Evolutionary conservation across 2,797 vertebrate species (phyloP).

Genomic region (Gymnoscopelus microlampas): DNA sequence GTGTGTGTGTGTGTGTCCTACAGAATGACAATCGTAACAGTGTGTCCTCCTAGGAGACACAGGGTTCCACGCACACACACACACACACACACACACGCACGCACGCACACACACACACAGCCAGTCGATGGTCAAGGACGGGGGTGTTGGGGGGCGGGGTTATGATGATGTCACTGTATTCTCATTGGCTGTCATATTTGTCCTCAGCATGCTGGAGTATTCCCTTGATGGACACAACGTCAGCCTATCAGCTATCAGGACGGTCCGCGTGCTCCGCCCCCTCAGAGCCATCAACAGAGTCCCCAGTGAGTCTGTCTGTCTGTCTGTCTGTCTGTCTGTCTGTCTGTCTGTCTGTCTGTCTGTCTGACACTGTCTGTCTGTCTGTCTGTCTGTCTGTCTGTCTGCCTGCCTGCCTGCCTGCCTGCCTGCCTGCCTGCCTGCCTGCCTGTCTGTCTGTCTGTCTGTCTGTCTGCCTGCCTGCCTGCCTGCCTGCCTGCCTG

Average conservation of each 20-base stretch:
- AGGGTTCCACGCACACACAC: slow-evolving; percentile 38
- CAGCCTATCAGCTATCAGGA: slow-evolving; percentile 95
- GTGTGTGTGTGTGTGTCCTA: slow-evolving; percentile 10
- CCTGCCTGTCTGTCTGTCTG: too few species aligned
- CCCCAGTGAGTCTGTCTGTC: slow-evolving; percentile 81
- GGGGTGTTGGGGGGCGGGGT: neutral
- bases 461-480: too few species aligned
- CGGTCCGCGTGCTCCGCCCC: slow-evolving; percentile 94
- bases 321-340: neutral
- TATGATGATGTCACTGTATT: slow-evolving; percentile 58
- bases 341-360: neutral
- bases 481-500: too few species aligned
- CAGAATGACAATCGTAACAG: slow-evolving; percentile 72
- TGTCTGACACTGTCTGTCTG: slow-evolving; percentile 2
- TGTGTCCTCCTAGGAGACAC: slow-evolving; percentile 61
- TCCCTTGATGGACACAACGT: slow-evolving; percentile 96
- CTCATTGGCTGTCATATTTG: slow-evolving; percentile 42
- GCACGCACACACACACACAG: neutral
- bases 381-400: neutral
- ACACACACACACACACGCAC: neutral
- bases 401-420: slow-evolving; percentile 11
- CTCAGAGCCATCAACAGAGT: slow-evolving; percentile 98
- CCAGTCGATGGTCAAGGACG: too few species aligned
- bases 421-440: slow-evolving; percentile 6
- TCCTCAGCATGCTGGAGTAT: slow-evolving; percentile 95